Conservation (phyloP, 2,797 vertebrate genomes). For the Eulemur mongoz region DNA sequence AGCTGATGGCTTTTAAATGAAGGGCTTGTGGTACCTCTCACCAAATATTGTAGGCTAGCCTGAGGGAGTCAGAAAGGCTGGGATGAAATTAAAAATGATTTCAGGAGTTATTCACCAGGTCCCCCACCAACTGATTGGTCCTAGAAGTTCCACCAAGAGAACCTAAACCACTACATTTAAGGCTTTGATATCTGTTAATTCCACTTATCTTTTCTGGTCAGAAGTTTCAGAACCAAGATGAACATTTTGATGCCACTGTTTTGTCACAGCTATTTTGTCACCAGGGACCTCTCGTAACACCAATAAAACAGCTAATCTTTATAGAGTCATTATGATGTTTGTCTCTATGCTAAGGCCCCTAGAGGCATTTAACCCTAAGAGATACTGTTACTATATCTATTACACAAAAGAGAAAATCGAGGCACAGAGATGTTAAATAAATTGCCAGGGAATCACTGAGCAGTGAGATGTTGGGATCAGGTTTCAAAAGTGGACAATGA, state of each 20-base stretch:
- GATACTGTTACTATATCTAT: background rate
- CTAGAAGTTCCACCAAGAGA: background rate
- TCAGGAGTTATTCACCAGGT: background rate
- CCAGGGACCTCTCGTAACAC: background rate
- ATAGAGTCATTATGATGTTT: background rate
- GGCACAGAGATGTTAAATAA: background rate
- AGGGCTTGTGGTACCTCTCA: background rate
- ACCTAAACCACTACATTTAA: background rate
- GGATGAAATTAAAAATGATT: background rate
- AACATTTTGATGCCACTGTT: background rate
- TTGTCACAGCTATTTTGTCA: background rate
- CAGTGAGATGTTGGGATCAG: background rate
- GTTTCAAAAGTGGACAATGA: background rate
- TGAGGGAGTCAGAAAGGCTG: background rate
- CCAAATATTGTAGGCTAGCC: background rate
- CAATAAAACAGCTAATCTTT: background rate
- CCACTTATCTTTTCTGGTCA: background rate
- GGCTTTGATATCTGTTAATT: background rate
- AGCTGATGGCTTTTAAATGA: background rate
- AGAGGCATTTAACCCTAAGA: background rate
- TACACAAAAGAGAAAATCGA: background rate
- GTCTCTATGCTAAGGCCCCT: background rate
- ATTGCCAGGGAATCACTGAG: background rate
- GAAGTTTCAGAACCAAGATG: background rate
- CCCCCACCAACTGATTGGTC: background rate